Base-by-base conservation (phyloP, 1,140 invertebrate genomes). In the Lysiphlebus fabarum region DNA sequence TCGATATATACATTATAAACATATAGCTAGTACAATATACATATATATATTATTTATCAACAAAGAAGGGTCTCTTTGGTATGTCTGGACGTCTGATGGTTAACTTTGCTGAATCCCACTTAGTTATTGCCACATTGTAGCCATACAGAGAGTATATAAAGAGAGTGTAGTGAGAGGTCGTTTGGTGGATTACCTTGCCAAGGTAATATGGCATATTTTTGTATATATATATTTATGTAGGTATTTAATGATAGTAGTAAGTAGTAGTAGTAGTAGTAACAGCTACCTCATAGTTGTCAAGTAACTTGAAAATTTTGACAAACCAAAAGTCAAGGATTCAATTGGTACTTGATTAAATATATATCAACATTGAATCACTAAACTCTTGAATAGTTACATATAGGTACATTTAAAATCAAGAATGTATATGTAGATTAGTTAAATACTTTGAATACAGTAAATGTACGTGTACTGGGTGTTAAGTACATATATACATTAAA, bases 281-380 rank as follows among this genome's bases (percentile, higher is more conserved):
- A 50, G 7, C 7, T 12, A 40, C 38, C 40, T 42, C 17, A 40
- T 42, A 58, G 45, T 48, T 44, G 11, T 33, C 50, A 53, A 53
- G 58, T 59, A 53, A 49, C 50, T 37, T 17, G 12, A 42, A 42
- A 14, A 36, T 42, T 44, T 6, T 26, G 48, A 40, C 58, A 44
- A 51, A 43, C 12, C 41, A 17, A 49, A 44, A 59, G 58, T 59
- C 58, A 59, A 59, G 51, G 58, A 59, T 49, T 49, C 58, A 26
- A 26, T 26, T 26, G 17, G 17, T 26, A 26, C 17, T 26, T 26
- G 17, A 26, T 26, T 26, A 26, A 26, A 26, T 26, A 26, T 47
- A 9, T 47, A 17, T 33, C 26, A 49, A 33, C 26, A 33, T 6
- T 33, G 47, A 17, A 9, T 17, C 11, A 9, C 11, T 33, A 26